Evolutionary conservation across 1,140 invertebrate species (phyloP).

Genomic region (Formica selysi): DNA sequence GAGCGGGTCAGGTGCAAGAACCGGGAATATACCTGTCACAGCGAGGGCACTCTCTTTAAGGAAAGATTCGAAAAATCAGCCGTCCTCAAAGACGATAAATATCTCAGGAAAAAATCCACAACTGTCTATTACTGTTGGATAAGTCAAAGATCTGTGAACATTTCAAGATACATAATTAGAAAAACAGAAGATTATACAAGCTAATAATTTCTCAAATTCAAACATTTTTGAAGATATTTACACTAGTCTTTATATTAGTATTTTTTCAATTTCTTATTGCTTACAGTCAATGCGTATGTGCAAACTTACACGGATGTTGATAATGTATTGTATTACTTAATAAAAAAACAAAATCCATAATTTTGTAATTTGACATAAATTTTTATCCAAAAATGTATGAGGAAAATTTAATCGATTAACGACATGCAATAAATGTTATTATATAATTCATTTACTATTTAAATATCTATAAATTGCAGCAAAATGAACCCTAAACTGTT

Average conservation of each 20-base stretch:
- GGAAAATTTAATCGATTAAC: conserved; percentile 26
- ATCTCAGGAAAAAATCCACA: conserved; percentile 69
- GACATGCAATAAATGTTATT: background rate
- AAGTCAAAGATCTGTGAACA: background rate
- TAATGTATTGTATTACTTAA: conserved; percentile 59
- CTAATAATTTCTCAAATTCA: conserved; percentile 1
- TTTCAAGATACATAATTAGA: conserved; percentile 28
- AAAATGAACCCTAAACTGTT: no score
- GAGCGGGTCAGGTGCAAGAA: conserved; percentile 53
- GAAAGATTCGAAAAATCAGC: conserved; percentile 71
- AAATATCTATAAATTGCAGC: conserved; percentile 2
- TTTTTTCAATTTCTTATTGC: conserved; percentile 56
- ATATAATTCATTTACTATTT: background rate
- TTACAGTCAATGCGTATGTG: conserved; percentile 42
- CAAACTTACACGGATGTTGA: conserved; percentile 63
- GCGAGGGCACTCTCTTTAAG: conserved; percentile 56
- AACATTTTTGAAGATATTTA: conserved; percentile 43
- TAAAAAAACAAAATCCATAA: conserved; percentile 66
- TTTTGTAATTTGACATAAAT: conserved; percentile 33
- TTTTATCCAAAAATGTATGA: background rate
- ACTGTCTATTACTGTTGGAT: conserved; percentile 62
- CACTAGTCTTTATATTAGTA: conserved; percentile 35
- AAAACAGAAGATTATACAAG: conserved; percentile 22
- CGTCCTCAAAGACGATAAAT: conserved; percentile 54
- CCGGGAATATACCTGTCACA: conserved; percentile 65